Evolutionary conservation across 1,140 invertebrate species (phyloP), one percentile per base, ranked within the genome.

Genomic region (Drosophila funebris): DNA sequence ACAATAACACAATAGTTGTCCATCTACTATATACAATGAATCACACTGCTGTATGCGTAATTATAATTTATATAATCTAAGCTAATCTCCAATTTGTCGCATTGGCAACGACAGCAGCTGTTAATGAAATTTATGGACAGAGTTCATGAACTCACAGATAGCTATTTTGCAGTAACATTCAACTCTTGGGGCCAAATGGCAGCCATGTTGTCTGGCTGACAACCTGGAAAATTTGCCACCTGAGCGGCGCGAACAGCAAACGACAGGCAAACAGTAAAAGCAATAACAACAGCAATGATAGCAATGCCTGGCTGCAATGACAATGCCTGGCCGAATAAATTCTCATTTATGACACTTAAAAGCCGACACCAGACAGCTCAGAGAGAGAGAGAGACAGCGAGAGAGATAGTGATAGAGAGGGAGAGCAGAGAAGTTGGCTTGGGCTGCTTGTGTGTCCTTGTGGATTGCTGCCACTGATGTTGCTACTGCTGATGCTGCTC

Each of bases 261-360:
- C 43, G 54, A 60, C 54, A 61, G 16, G 16, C 41, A 29, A 33
- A 29, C 39, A 79, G 16, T 39, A 78, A 58, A 8, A 18, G 53
- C 71, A 44, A 64, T 57, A 76, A 22, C 56, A 80, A 48, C 13
- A 24, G 13, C 36, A 46, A 24, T n/a, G 14, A 29, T 44, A 46
- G 24, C 33, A 46, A 27, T 36, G 62, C 31, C 58, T 60, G 53
- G 53, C 82, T 61, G 74, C 74, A 87, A 82, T 82, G 74, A 78
- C 82, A 81, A 87, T 74, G 74, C 80, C 82, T 68, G 82, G 78
- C 75, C 81, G 78, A 87, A 87, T 87, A 87, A 87, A 87, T 87
- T 87, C 74, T 87, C 82, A 87, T 87, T 88, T 87, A 87, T 87
- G 82, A 87, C 82, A 88, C 83, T 88, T 87, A 80, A 85, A 85